Evolutionary conservation across 2,888 invertebrate species (phyloP).

Genomic region (Chloroclystis v-ata): DNA sequence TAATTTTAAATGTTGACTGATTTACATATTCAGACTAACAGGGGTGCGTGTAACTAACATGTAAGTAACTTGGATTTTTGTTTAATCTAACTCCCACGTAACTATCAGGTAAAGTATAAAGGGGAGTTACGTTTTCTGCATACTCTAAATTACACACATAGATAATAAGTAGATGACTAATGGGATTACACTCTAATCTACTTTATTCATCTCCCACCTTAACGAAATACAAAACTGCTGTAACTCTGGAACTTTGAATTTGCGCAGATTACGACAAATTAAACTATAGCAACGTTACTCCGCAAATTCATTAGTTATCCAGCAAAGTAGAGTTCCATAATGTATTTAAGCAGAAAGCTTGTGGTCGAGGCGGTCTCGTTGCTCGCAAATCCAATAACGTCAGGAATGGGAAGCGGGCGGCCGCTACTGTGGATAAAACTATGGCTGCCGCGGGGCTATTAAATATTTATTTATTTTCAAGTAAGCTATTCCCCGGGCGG

Average conservation of each 20-base stretch:
- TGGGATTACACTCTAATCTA: no score
- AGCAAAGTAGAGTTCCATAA: slow-evolving; percentile 36
- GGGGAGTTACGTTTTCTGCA: no score
- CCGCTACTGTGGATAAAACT: slow-evolving; percentile 16
- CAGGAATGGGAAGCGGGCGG: slow-evolving; percentile 26
- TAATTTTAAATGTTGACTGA: no score
- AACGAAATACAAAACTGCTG: slow-evolving; percentile 5
- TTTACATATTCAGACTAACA: no score
- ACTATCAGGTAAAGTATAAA: no score
- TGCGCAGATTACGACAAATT: slow-evolving; percentile 8
- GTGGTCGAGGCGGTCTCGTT: slow-evolving; percentile 36
- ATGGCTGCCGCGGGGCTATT: slow-evolving; percentile 7
- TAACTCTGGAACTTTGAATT: slow-evolving; percentile 11
- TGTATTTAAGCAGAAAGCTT: slow-evolving; percentile 37
- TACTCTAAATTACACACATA: no score
- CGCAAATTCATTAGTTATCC: slow-evolving; percentile 23
- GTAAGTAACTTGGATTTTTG: no score
- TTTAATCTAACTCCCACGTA: no score
- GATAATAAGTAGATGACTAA: no score
- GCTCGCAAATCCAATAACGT: slow-evolving; percentile 49
- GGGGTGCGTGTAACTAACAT: no score
- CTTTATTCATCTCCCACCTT: neutral
- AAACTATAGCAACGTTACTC: slow-evolving; percentile 16
- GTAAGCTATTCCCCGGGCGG: slow-evolving; percentile 2
- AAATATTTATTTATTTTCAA: slow-evolving; percentile 12